Evolutionary conservation across 2,797 vertebrate species (phyloP).

Genomic region (Zenarchopterus dispar): DNA sequence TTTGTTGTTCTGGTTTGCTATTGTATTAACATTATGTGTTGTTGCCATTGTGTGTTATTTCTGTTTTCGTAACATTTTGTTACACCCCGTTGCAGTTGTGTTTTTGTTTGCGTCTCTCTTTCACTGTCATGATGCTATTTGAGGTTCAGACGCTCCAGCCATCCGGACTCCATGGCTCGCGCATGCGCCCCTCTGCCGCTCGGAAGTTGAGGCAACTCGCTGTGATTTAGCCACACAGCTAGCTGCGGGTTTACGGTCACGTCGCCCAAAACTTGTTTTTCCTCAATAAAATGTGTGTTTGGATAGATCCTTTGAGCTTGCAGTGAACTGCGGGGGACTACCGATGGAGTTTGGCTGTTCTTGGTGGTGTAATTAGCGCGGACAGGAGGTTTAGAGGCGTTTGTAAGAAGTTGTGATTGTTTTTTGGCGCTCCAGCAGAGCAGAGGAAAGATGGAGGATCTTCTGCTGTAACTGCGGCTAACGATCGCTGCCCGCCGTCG

Average conservation of each 20-base stretch:
- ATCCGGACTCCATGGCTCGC: slow-evolving; percentile 13
- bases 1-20: too few species aligned
- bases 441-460: slow-evolving; percentile 76
- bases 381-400: slow-evolving; percentile 37
- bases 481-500: slow-evolving; percentile 10
- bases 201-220: slow-evolving; percentile 74
- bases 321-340: slow-evolving; percentile 13
- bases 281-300: slow-evolving; percentile 19
- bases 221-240: slow-evolving; percentile 68
- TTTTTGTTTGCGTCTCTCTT: neutral
- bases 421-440: slow-evolving; percentile 77
- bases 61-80: neutral
- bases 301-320: slow-evolving; percentile 2
- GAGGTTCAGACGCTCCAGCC: neutral
- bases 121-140: too few species aligned
- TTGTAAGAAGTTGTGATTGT: slow-evolving; percentile 80
- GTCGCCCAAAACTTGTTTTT: slow-evolving; percentile 57
- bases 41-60: too few species aligned
- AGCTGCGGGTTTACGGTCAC: slow-evolving; percentile 43
- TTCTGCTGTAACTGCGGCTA: slow-evolving; percentile 24
- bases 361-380: neutral
- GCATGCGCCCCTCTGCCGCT: slow-evolving; percentile 63
- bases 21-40: too few species aligned
- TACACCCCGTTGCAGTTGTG: neutral
- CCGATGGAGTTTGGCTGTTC: slow-evolving; percentile 52